Base-by-base conservation (phyloP, 1,140 invertebrate genomes). In the Phymastichus coffea region DNA sequence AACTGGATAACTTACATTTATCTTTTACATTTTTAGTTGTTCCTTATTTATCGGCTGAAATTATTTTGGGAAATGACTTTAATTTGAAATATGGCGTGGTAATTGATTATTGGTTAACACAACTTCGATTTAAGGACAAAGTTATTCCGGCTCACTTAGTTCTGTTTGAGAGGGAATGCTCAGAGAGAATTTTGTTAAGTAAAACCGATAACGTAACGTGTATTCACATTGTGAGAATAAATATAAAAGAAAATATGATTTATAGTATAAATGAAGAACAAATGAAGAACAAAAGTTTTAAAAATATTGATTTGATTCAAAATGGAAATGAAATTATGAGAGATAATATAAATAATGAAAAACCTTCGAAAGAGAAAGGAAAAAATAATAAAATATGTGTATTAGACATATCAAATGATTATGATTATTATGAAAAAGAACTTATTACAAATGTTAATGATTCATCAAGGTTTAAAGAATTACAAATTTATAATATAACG, bases 51-150 rank as follows among this genome's bases (percentile, higher is more conserved):
- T 7, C 46, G 3, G 6, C 15, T 17, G 46, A 30, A 19, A 17
- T 48, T 3, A 12, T 48, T 17, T 20, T 48, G 3, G 46, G 46
- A 2, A 48, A 33, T 33, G 25, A 48, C 12, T 48, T 25, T 25
- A 30, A 15, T n/a, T 9, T 15, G 12, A 30, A 28, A 7, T 15
- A 48, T 48, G n/a, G 46, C 8, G 12, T 15, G 1, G 25, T 52
- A 1, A 40, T 69, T 17, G 38, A 64, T 55, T 64, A 66, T 60
- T 28, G 19, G 14, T 30, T 48, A 1, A 15, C 15, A 2, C 3
- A 17, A 19, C 14, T 60, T 19, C 17, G 14, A 12, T 3, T 61
- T 8, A 12, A 44, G 8, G 33, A 44, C 4, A 49, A 26, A 19
- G 10, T 9, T 1, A 15, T 65, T 12, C 14, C 54, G 1, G 15